Base-by-base conservation (phyloP, 2,113 vertebrate genomes). In the Neolamprologus variostigma region DNA sequence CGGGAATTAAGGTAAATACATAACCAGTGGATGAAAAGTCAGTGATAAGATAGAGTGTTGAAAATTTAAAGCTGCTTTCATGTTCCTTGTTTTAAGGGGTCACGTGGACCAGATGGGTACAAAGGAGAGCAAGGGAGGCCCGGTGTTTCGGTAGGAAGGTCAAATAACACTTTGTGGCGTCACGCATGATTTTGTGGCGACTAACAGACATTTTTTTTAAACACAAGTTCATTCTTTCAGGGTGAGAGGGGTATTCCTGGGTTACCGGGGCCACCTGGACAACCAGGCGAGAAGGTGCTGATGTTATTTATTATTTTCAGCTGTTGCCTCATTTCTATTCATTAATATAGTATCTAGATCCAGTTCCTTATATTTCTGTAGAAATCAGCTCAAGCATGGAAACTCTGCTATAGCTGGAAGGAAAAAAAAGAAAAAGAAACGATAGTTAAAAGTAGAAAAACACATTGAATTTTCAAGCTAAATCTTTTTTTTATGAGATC, bases 171-270 rank as follows among this genome's bases (percentile, higher is more conserved):
- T 86, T 71, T 86, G 66, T 80, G 61, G 26, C 19, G 37, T 23
- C 35, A 13, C 21, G 1, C 19, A 42, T 33, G 37, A 51, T 21
- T 84, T 71, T 86, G 4, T 85, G 11, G 54, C 1, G 2, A 50
- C 2, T 35, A 4, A 50, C 33, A 17, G 16, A 19, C 6, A 16
- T 33, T 80, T 28, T 37, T 57, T 11, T 81, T 68, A 37, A 84
- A 86, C 79, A 35, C 21, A 83, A n/a, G 17, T 92, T 42, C 91
- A 7, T 92, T 79, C 59, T 86, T 89, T 89, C 87, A 99, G 98
- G 98, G 98, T 91, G 97, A 98, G 47, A 96, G 93, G 81, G 98
- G 98, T 73, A 80, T 97, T 79, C 96, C 98, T 68, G 98, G 98
- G 86, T 97, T 98, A 96, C 95, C 96, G 86, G 98, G 98, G 82